phyloP scores from a whole-genome alignment of 2,113 vertebrate species.

The Forbesichthys papilliferus region DNA sequence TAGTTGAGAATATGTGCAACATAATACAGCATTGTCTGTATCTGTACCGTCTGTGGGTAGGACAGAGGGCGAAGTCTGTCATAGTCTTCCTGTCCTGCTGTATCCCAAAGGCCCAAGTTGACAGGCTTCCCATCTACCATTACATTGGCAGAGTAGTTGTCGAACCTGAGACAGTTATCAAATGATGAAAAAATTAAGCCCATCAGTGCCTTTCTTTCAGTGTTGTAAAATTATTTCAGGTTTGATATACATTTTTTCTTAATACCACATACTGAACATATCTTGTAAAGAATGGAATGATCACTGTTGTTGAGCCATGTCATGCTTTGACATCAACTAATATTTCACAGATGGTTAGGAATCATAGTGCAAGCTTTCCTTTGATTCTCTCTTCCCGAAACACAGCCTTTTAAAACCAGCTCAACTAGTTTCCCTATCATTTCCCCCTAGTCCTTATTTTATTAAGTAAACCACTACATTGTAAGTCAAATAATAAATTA shows the following conservation, averaged over 20 bases:
- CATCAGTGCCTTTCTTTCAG: background rate
- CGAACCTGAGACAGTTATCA: slow-evolving; percentile 78
- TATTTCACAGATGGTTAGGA: background rate
- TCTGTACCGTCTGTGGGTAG: slow-evolving; percentile 92
- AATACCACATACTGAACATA: background rate
- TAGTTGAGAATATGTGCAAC: background rate
- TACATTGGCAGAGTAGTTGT: slow-evolving; percentile 99
- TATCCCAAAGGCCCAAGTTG: slow-evolving; percentile 96
- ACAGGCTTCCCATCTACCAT: slow-evolving; percentile 99
- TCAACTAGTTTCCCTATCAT: background rate
- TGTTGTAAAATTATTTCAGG: background rate
- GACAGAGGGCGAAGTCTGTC: slow-evolving; percentile 95
- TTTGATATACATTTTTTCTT: background rate
- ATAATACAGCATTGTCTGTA: slow-evolving; percentile 8
- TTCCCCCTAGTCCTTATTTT: too few species aligned
- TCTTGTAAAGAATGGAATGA: background rate
- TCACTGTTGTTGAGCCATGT: background rate
- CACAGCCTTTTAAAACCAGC: background rate
- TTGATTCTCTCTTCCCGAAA: background rate
- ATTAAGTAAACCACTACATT: background rate
- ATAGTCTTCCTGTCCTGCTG: slow-evolving; percentile 96
- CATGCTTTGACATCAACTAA: background rate
- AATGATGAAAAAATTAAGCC: background rate
- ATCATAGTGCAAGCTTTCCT: background rate
- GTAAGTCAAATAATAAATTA: background rate